Evolutionary conservation across 2,888 invertebrate species (phyloP).

Genomic region (Panorpa germanica): DNA sequence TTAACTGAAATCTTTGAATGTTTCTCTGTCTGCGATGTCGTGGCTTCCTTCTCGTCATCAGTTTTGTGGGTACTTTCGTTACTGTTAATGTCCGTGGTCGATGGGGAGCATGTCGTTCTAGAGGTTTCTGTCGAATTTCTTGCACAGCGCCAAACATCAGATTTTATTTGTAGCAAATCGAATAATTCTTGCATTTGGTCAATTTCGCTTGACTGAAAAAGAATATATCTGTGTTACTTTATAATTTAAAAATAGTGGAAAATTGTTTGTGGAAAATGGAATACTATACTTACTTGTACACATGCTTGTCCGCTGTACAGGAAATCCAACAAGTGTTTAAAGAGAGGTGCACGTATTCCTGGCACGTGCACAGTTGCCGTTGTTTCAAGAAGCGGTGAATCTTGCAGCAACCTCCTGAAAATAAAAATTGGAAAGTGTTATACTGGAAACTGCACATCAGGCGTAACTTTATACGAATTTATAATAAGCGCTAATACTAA

Average conservation of each 20-base stretch:
- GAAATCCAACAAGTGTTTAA: constrained; percentile 67
- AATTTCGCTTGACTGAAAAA: constrained; percentile 54
- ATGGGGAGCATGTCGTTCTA: constrained; percentile 22
- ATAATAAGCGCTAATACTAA: too few species aligned
- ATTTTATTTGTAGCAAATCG: constrained; percentile 67
- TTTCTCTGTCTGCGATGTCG: constrained; percentile 14
- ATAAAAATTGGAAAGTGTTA: too few species aligned
- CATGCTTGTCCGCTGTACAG: constrained; percentile 68
- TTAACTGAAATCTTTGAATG: constrained; percentile 24
- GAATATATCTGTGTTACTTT: constrained; percentile 12
- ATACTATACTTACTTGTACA: constrained; percentile 19
- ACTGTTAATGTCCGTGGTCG: constrained; percentile 31
- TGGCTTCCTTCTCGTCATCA: constrained; percentile 30
- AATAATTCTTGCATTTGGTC: constrained; percentile 68
- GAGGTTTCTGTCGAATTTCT: constrained; percentile 21
- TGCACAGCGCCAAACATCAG: constrained; percentile 48
- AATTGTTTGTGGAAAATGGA: neutral
- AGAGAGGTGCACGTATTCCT: constrained; percentile 59
- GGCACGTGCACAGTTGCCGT: constrained; percentile 69
- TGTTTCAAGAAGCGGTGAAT: constrained; percentile 47
- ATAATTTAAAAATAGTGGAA: constrained; percentile 10
- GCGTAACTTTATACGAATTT: too few species aligned
- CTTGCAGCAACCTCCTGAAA: constrained; percentile 45
- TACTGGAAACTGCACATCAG: too few species aligned
- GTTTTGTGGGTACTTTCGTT: constrained; percentile 29